Conservation (phyloP, 2,888 invertebrate genomes). For the Baronia brevicornis region DNA sequence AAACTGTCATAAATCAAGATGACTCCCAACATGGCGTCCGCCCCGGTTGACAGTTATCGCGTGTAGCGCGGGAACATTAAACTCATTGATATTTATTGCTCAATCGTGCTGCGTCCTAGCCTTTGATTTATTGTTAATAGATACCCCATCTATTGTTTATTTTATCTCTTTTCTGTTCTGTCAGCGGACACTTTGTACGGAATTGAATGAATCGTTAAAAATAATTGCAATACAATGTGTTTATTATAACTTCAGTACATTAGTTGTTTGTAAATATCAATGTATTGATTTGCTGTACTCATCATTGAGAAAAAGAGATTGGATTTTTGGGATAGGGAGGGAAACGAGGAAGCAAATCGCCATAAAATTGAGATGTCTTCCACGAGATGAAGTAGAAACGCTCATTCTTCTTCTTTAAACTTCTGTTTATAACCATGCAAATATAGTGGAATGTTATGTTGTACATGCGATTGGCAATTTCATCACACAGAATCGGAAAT, state of each 20-base stretch:
- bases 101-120: constrained; percentile 54
- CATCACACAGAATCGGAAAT: constrained; percentile 7
- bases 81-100: constrained; percentile 74
- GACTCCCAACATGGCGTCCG: constrained; percentile 65
- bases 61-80: constrained; percentile 69
- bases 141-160: constrained; percentile 60
- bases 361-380: too few relatives aligned
- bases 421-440: too few relatives aligned
- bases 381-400: too few relatives aligned
- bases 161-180: constrained; percentile 36
- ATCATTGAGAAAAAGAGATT: too few relatives aligned
- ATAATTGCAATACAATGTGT: constrained; percentile 5
- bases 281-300: background rate
- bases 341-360: too few relatives aligned
- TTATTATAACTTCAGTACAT: background rate
- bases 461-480: constrained; percentile 7
- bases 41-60: constrained; percentile 65
- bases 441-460: background rate
- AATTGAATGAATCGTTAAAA: constrained; percentile 8
- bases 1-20: constrained; percentile 66
- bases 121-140: constrained; percentile 66
- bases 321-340: too few relatives aligned
- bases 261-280: too few relatives aligned
- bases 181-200: constrained; percentile 22
- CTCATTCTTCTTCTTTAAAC: too few relatives aligned